Evolutionary conservation across 2,888 invertebrate species (phyloP), one percentile per base, ranked within the genome.

Genomic region (Cataglyphis cursor): DNA sequence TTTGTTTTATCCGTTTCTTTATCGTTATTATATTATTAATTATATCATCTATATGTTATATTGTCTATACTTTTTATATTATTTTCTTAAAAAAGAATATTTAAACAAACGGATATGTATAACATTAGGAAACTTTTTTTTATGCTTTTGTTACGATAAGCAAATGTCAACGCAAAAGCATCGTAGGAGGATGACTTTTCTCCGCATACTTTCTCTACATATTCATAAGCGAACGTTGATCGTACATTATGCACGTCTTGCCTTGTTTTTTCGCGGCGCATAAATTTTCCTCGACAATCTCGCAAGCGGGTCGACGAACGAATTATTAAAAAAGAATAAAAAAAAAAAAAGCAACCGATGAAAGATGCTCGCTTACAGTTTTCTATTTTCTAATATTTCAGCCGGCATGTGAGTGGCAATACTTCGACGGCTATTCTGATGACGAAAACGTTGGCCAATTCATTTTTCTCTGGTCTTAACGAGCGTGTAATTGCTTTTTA

Each of bases 401-500:
- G 44, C 44, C 18, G 44, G 15, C 31, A 70, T 78, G 78, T 78
- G 78, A 59, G 70, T 44, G 44, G 78, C 59, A 48, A 70, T 80
- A 80, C 78, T 59, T 70, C 59, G 78, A 80, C 48, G 59, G 59
- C 24, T 70, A 70, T 80, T 65, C 57, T 59, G 59, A 51, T 51
- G 51, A n/a, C 62, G 68, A 68, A 62, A 78, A 81, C 51, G 66
- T n/a, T 64, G 72, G 61, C 61, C 82, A 74, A 85, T 87, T 85
- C 87, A 89, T 90, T 90, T 87, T 83, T 85, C 81, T 74, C 81
- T 38, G 72, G 61, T 85, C 88, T 89, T 91, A 91, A 92, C 93
- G 90, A 91, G 90, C 89, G 85, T 90, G 90, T 92, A 92, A 92
- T 92, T 92, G 91, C 90, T 90, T 92, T 92, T 92, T 86, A 90